These are phyloP conservation scores for Semnornis frantzii DNA, from an alignment of 2,113 vertebrate genomes.

Conservation along the genomic window DNA sequence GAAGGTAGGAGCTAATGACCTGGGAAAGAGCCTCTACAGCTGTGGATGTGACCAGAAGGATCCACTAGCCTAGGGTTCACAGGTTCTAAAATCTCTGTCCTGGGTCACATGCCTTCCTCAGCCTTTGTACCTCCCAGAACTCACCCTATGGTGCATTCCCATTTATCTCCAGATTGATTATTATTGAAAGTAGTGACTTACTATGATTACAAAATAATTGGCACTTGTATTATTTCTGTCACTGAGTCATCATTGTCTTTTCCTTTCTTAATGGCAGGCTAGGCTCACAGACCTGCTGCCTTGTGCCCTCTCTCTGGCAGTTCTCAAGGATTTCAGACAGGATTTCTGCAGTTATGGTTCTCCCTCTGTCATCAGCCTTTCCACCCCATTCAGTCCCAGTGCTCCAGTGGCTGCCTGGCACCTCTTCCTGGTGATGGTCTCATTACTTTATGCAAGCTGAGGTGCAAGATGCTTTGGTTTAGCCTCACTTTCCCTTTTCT, in stretches of 20 bases:
- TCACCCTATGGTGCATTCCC: background rate
- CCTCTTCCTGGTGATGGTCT: background rate
- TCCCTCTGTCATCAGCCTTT: background rate
- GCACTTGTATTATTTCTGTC: background rate
- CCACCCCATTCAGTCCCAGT: background rate
- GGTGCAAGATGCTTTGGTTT: background rate
- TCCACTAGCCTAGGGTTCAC: background rate
- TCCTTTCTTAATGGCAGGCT: background rate
- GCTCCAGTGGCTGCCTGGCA: background rate
- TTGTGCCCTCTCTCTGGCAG: background rate
- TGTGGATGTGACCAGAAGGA: background rate
- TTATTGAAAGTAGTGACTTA: background rate
- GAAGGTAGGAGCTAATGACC: background rate
- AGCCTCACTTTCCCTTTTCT: background rate
- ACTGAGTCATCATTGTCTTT: background rate
- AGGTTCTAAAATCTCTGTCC: background rate
- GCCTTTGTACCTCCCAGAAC: accelerated
- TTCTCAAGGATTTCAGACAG: background rate
- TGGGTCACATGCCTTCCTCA: background rate
- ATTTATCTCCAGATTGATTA: background rate
- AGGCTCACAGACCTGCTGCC: background rate
- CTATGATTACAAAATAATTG: background rate
- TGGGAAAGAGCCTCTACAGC: background rate
- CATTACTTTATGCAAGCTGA: background rate
- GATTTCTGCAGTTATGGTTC: background rate